Evolutionary conservation across 2,113 vertebrate genomes (phyloP).

Genomic region (Chiloscyllium plagiosum): DNA sequence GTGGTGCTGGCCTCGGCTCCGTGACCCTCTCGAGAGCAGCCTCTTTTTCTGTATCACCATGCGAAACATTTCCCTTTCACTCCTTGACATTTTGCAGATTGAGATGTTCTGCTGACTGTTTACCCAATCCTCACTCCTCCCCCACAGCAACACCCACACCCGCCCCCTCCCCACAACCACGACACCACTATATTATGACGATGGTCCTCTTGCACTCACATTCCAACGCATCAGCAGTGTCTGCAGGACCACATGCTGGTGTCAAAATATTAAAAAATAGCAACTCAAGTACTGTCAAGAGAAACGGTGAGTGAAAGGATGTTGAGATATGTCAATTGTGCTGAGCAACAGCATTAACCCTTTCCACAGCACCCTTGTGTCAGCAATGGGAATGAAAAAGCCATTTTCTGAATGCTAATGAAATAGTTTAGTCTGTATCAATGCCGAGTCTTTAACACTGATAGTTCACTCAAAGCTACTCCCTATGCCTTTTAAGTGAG

Average conservation of each 20-base stretch:
- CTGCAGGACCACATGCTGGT: constrained; percentile 7
- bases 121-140: constrained; percentile 4
- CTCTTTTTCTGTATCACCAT: constrained; percentile 59
- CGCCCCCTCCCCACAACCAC: background rate
- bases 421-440: background rate
- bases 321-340: background rate
- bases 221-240: constrained; percentile 32
- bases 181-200: background rate
- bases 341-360: background rate
- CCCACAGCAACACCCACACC: background rate
- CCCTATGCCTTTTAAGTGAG: background rate
- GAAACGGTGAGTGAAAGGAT: background rate
- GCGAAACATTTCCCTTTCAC: constrained; percentile 79
- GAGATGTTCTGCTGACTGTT: constrained; percentile 74
- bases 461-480: background rate
- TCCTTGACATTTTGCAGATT: constrained; percentile 87
- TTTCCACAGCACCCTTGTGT: background rate
- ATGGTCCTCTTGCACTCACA: constrained; percentile 15
- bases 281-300: constrained; percentile 12
- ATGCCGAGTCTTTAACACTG: background rate
- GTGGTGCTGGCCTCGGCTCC: constrained; percentile 76
- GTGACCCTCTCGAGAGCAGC: constrained; percentile 70
- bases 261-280: constrained; percentile 35
- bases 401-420: background rate
- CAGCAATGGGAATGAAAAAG: background rate